Conservation (phyloP, 2,113 vertebrate genomes). For the Neodon shergylaensis region DNA sequence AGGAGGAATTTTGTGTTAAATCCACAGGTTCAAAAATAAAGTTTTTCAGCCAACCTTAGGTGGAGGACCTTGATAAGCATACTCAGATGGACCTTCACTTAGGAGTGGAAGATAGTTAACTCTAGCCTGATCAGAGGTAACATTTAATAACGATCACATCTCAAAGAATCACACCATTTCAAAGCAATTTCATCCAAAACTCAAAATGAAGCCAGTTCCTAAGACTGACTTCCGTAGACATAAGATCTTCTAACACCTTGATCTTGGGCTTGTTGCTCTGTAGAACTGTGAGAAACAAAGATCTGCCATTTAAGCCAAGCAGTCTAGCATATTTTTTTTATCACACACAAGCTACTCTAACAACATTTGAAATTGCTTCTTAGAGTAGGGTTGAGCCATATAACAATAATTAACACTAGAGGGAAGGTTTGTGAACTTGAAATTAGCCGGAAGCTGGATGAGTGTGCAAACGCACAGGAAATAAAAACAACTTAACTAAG, state of each 20-base stretch:
- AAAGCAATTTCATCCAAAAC: not conserved
- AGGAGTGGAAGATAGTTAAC: not conserved
- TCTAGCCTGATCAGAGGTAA: not conserved
- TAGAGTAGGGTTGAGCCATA: not conserved
- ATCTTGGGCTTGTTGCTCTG: not conserved
- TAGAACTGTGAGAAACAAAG: not conserved
- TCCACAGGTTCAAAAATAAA: not conserved
- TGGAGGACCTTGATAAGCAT: accelerated
- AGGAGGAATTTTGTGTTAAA: not conserved
- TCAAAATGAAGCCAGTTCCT: not conserved
- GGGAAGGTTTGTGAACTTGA: not conserved
- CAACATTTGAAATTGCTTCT: not conserved
- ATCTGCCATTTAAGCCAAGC: not conserved
- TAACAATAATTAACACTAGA: not conserved
- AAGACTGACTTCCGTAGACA: not conserved
- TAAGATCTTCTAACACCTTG: not conserved
- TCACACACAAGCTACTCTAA: not conserved
- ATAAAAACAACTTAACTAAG: not conserved
- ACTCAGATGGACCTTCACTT: not conserved
- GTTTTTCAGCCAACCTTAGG: not conserved
- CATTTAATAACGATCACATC: not conserved
- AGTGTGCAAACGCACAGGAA: not conserved
- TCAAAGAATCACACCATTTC: not conserved
- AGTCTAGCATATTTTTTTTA: not conserved
- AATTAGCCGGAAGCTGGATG: not conserved